These are phyloP conservation scores for Amphiprion clarkii DNA, from an alignment of 2,797 vertebrate genomes.

Conservation along the genomic window DNA sequence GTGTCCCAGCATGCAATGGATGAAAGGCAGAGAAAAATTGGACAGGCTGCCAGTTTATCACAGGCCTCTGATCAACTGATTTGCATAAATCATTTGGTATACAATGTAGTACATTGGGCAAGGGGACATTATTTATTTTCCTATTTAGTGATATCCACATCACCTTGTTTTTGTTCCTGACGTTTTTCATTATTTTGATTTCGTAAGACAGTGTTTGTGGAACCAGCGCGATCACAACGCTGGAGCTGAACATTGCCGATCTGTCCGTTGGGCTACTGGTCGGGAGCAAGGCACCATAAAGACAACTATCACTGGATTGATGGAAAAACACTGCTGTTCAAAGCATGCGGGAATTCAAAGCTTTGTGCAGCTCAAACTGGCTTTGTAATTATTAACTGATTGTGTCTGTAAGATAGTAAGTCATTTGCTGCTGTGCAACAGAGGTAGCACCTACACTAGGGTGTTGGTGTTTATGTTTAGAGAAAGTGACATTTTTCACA, in stretches of 20 bases:
- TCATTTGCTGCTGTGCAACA: conserved; percentile 17
- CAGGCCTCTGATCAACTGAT: conserved; percentile 40
- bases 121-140: conserved; percentile 16
- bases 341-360: conserved; percentile 44
- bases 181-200: conserved; percentile 29
- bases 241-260: neutral
- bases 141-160: neutral
- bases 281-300: conserved; percentile 16
- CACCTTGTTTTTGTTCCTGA: conserved; percentile 7
- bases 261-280: conserved; percentile 11
- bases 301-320: conserved; percentile 15
- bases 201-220: neutral
- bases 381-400: conserved; percentile 43
- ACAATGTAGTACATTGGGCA: conserved; percentile 11
- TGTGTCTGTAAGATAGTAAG: conserved; percentile 35
- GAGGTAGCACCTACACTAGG: neutral
- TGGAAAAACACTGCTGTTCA: conserved; percentile 24
- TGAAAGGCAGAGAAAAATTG: conserved; percentile 30
- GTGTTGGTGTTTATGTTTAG: conserved; percentile 12
- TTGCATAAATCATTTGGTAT: conserved; percentile 49
- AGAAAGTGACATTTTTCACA: neutral
- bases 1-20: conserved; percentile 49
- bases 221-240: conserved; percentile 10
- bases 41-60: conserved; percentile 31
- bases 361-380: conserved; percentile 31